A percentile compares a stretch with the other conserved stretches of the same genome.
phyloP scores from a whole-genome alignment of 2,113 vertebrate species.

The Rousettus leschenaultii region DNA sequence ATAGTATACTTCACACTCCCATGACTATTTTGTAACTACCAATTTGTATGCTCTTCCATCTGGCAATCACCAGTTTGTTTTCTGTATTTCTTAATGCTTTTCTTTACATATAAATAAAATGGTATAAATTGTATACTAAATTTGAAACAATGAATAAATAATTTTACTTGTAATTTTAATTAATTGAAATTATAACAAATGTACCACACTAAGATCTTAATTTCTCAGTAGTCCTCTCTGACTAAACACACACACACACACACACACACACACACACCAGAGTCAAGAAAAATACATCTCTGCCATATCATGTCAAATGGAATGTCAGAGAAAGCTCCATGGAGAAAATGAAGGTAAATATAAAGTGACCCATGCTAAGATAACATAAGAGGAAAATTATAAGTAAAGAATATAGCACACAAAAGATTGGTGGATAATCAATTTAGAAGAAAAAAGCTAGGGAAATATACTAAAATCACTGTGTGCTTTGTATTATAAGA shows the following conservation, averaged over 20 bases:
- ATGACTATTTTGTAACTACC: too few species aligned
- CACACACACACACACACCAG: not conserved
- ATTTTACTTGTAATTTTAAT: not conserved
- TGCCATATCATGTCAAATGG: not conserved
- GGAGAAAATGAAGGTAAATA: not conserved
- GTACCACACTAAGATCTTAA: not conserved
- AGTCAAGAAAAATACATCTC: not conserved
- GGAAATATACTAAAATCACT: not conserved
- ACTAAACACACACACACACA: not conserved
- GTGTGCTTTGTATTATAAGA: not conserved
- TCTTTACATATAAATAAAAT: not conserved
- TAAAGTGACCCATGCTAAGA: not conserved
- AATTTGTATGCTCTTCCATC: too few species aligned
- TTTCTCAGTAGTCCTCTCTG: not conserved
- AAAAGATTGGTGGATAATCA: not conserved
- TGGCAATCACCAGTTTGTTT: too few species aligned
- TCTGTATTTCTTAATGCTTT: not conserved
- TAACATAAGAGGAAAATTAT: not conserved
- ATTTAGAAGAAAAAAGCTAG: not conserved
- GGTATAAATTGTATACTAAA: not conserved
- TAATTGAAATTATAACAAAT: too few species aligned
- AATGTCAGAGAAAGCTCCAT: not conserved
- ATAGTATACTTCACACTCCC: too few species aligned
- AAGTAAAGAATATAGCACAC: not conserved
- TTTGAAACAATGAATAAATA: not conserved